These are phyloP conservation scores for Phaenicophaeus curvirostris DNA, from an alignment of 2,797 vertebrate species.

Conservation along the genomic window DNA sequence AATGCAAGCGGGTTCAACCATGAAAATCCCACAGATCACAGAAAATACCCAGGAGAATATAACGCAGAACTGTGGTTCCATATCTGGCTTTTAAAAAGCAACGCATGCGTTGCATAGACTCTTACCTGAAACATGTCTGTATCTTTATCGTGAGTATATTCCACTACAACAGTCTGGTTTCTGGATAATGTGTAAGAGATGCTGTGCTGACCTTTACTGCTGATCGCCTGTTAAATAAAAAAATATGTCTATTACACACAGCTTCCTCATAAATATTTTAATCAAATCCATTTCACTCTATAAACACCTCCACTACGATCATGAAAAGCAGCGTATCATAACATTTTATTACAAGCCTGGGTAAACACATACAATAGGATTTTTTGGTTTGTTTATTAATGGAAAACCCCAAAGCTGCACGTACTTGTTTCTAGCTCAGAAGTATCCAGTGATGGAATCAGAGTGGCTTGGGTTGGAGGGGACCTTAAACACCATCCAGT, in stretches of 20 bases:
- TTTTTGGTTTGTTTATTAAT: neutral
- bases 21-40: neutral
- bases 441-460: neutral
- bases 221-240: slow-evolving; percentile 86
- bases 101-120: neutral
- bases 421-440: neutral
- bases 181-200: slow-evolving; percentile 97
- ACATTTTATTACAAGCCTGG: slow-evolving; percentile 25
- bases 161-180: slow-evolving; percentile 97
- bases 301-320: neutral
- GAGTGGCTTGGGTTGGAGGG: no score
- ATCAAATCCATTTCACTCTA: neutral
- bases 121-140: slow-evolving; percentile 99
- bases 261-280: neutral
- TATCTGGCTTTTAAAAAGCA: neutral
- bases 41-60: neutral
- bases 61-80: neutral
- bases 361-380: neutral
- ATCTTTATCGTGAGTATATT: slow-evolving; percentile 96
- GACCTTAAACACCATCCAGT: no score
- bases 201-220: slow-evolving; percentile 96
- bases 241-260: neutral
- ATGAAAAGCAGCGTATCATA: neutral
- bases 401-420: neutral
- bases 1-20: neutral